Conservation (phyloP, 2,797 vertebrate genomes). For the Acanthopagrus latus region DNA sequence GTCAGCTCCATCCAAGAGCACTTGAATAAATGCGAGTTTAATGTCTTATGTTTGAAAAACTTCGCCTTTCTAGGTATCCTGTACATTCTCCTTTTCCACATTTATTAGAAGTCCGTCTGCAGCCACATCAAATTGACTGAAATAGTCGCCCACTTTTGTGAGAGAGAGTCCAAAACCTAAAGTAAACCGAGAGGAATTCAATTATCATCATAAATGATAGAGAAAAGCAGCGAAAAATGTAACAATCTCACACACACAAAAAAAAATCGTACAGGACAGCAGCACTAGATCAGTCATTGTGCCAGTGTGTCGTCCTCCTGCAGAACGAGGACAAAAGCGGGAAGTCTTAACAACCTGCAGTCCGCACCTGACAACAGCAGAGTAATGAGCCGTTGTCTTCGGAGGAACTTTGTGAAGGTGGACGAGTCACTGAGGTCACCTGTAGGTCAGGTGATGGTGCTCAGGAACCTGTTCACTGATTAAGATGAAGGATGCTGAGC, state of each 20-base stretch:
- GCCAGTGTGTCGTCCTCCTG: slow-evolving; percentile 11
- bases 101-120: too few relatives aligned
- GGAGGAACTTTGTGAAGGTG: slow-evolving; percentile 51
- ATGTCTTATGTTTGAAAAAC: too few relatives aligned
- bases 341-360: slow-evolving; percentile 6
- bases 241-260: neutral
- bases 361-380: neutral
- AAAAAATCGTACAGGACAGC: slow-evolving; percentile 1
- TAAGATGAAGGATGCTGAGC: slow-evolving; percentile 74
- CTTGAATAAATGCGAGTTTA: too few relatives aligned
- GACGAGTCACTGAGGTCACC: slow-evolving; percentile 67
- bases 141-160: too few relatives aligned
- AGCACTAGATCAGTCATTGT: slow-evolving; percentile 31
- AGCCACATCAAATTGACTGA: too few relatives aligned
- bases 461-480: slow-evolving; percentile 67
- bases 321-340: slow-evolving; percentile 2
- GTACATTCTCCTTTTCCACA: too few relatives aligned
- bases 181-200: too few relatives aligned
- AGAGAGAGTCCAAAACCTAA: too few relatives aligned
- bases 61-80: too few relatives aligned
- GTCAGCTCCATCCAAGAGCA: too few relatives aligned
- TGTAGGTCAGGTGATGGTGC: slow-evolving; percentile 62
- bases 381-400: slow-evolving; percentile 46
- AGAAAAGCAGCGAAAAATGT: too few relatives aligned
- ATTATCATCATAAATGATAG: too few relatives aligned